phyloP scores from a whole-genome alignment of 2,113 vertebrate species.

The Myotis davidii region DNA sequence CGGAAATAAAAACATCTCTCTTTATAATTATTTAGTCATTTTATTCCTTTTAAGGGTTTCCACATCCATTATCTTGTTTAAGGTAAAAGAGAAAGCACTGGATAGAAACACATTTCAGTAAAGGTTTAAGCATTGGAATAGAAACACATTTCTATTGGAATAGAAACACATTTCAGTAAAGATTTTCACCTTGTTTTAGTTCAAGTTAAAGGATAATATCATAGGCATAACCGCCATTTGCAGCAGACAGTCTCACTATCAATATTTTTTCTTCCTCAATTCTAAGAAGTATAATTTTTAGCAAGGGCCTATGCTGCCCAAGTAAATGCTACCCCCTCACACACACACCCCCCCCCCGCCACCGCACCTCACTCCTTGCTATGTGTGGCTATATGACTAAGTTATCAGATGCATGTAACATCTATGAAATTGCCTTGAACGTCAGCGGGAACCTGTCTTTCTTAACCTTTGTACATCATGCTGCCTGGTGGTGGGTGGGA shows the following conservation, averaged over 20 bases:
- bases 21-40: conserved; percentile 44
- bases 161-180: not conserved
- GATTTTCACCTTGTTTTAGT: not conserved
- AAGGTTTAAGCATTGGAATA: not conserved
- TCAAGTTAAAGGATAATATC: not conserved
- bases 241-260: not conserved
- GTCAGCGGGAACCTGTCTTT: not conserved
- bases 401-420: not conserved
- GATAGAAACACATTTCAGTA: not conserved
- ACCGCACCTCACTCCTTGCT: not conserved
- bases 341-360: no score
- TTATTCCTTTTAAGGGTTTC: not conserved
- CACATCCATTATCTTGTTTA: not conserved
- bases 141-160: not conserved
- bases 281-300: not conserved
- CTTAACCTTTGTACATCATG: not conserved
- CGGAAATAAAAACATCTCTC: not conserved
- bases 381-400: not conserved
- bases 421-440: not conserved
- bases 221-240: not conserved
- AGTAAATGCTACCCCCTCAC: not conserved
- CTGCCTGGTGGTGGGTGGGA: not conserved
- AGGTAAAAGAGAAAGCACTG: not conserved
- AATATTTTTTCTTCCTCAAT: not conserved
- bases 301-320: not conserved